Conservation (phyloP, 1,140 invertebrate species). For the Drosophila trapezifrons region DNA sequence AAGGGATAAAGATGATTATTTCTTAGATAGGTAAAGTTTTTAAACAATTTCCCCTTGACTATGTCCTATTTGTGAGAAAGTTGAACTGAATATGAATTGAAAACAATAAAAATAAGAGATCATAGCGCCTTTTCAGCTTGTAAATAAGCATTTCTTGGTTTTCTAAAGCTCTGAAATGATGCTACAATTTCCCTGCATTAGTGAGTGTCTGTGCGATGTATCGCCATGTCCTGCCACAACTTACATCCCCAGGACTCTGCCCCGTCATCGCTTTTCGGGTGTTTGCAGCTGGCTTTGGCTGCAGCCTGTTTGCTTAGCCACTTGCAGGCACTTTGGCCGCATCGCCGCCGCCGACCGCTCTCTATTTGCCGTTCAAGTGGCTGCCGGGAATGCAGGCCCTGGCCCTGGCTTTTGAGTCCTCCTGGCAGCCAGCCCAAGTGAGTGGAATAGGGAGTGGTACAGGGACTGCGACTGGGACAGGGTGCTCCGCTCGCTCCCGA, state of each 20-base stretch:
- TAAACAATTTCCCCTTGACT: too few relatives aligned
- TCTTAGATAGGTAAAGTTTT: too few relatives aligned
- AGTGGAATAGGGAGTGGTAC: not conserved
- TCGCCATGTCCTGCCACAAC: not conserved
- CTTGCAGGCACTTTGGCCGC: conserved; percentile 45
- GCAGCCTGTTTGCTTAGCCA: conserved; percentile 45
- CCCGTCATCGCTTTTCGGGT: conserved; percentile 12
- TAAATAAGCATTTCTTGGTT: too few relatives aligned
- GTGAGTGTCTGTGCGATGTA: too few relatives aligned
- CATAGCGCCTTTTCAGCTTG: too few relatives aligned
- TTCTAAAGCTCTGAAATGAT: too few relatives aligned
- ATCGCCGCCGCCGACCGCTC: conserved; percentile 1
- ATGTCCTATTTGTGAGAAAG: too few relatives aligned
- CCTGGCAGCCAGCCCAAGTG: conserved; percentile 10
- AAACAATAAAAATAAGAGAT: too few relatives aligned
- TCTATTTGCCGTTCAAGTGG: conserved; percentile 29
- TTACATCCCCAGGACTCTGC: not conserved
- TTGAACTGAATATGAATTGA: not conserved
- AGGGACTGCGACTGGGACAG: not conserved
- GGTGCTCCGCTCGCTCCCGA: not conserved
- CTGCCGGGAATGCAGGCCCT: conserved; percentile 10
- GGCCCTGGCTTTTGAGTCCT: conserved; percentile 5
- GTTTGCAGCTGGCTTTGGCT: conserved; percentile 15
- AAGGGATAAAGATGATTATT: too few relatives aligned
- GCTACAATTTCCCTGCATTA: too few relatives aligned